phyloP scores from a whole-genome alignment of 2,113 vertebrate species.

The Notiomystis cincta region DNA sequence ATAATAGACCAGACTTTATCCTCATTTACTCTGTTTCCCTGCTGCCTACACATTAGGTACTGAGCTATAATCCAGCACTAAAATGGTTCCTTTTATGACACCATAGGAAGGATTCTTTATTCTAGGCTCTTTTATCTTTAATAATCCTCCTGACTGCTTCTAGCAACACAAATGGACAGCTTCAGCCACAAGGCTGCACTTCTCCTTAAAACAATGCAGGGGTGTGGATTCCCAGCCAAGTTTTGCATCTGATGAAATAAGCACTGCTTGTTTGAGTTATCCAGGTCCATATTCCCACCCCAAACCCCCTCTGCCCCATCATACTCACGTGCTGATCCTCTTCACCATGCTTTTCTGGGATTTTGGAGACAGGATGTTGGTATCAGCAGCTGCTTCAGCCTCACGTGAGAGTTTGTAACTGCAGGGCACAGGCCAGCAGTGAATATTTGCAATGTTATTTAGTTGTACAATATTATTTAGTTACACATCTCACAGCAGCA shows the following conservation, averaged over 20 bases:
- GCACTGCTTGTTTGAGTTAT: not conserved
- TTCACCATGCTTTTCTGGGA: conserved; percentile 93
- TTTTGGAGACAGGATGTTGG: conserved; percentile 82
- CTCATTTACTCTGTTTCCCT: not conserved
- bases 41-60: not conserved
- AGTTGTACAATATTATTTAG: not conserved
- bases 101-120: not conserved
- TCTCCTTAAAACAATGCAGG: not conserved
- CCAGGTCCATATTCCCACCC: not conserved
- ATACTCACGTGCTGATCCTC: conserved; percentile 91
- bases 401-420: conserved; percentile 87
- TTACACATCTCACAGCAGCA: not conserved
- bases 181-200: not conserved
- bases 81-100: not conserved
- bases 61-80: not conserved
- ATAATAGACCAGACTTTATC: not conserved
- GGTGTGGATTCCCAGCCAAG: not conserved
- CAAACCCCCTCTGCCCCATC: not conserved
- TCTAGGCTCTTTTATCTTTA: not conserved
- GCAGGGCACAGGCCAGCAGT: not conserved
- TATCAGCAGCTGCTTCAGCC: conserved; percentile 81
- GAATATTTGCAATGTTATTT: not conserved
- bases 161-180: not conserved
- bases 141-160: not conserved
- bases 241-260: not conserved